Conservation (phyloP, 2,797 vertebrate genomes). For the Microhierax caerulescens region DNA sequence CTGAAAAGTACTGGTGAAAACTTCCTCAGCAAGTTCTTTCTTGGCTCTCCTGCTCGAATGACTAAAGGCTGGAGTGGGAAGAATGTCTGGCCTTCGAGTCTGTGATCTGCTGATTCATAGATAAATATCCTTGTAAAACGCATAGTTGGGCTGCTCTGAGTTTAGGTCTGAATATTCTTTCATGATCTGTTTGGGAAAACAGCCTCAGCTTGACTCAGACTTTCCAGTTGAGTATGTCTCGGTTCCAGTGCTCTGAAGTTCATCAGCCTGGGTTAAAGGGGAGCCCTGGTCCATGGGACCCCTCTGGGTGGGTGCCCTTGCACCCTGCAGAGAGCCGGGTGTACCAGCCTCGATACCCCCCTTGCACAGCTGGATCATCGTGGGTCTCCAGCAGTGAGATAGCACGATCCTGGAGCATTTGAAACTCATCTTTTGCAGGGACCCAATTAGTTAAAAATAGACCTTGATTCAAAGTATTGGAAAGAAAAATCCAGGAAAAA, state of each 20-base stretch:
- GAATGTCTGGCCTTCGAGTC: conserved; percentile 32
- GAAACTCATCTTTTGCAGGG: conserved; percentile 18
- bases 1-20: neutral
- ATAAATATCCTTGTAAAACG: conserved; percentile 50
- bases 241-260: neutral
- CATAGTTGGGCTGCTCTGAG: conserved; percentile 28
- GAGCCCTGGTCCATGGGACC: neutral
- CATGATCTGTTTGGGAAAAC: conserved; percentile 38
- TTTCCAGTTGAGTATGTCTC: conserved; percentile 24
- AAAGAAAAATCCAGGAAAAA: neutral
- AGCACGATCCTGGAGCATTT: neutral
- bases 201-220: conserved; percentile 27
- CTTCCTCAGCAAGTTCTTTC: neutral
- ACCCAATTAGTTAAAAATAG: neutral
- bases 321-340: neutral
- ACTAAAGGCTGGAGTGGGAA: conserved; percentile 38
- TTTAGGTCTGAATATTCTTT: conserved; percentile 49
- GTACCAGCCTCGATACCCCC: neutral
- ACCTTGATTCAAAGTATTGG: neutral
- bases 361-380: neutral
- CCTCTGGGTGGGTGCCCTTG: neutral
- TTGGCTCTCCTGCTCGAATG: neutral
- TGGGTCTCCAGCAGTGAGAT: neutral
- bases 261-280: neutral
- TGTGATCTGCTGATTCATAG: conserved; percentile 58